A percentile compares a stretch with the other conserved stretches of the same genome.
These are phyloP conservation scores for Ochropacha duplaris DNA, from an alignment of 2,888 invertebrate genomes.

Conservation along the genomic window DNA sequence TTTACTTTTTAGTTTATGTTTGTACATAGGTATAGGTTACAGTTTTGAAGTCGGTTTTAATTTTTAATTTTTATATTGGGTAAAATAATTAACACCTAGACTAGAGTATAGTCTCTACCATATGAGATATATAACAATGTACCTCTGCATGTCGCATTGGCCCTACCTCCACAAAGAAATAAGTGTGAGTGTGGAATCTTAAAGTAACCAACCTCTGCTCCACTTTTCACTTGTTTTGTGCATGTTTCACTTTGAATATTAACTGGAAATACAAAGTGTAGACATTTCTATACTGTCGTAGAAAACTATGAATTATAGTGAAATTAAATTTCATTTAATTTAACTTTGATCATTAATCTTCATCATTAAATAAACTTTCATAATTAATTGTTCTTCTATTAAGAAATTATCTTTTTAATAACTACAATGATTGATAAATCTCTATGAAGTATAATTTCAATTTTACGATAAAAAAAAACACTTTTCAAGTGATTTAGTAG, in stretches of 20 bases:
- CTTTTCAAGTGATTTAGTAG: not conserved
- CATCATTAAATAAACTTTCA: not conserved
- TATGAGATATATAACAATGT: not conserved
- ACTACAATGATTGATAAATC: not conserved
- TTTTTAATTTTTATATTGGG: too few species aligned
- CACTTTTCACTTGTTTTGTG: too few species aligned
- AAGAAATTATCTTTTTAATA: not conserved
- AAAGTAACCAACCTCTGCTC: not conserved
- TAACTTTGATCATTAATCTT: too few species aligned
- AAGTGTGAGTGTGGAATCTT: not conserved
- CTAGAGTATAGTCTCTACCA: not conserved
- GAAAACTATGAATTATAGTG: not conserved
- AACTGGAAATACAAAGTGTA: not conserved
- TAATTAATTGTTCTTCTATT: not conserved
- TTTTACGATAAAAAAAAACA: not conserved
- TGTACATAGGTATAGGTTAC: too few species aligned
- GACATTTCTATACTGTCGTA: not conserved
- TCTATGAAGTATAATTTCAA: not conserved
- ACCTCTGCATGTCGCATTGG: not conserved
- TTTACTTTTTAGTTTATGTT: too few species aligned
- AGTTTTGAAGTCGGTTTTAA: too few species aligned
- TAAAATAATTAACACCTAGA: not conserved
- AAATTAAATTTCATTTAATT: not conserved
- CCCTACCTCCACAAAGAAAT: not conserved
- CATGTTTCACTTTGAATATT: not conserved